These are phyloP conservation scores for Diceros bicornis DNA, from an alignment of 2,797 vertebrate species.

Conservation along the genomic window DNA sequence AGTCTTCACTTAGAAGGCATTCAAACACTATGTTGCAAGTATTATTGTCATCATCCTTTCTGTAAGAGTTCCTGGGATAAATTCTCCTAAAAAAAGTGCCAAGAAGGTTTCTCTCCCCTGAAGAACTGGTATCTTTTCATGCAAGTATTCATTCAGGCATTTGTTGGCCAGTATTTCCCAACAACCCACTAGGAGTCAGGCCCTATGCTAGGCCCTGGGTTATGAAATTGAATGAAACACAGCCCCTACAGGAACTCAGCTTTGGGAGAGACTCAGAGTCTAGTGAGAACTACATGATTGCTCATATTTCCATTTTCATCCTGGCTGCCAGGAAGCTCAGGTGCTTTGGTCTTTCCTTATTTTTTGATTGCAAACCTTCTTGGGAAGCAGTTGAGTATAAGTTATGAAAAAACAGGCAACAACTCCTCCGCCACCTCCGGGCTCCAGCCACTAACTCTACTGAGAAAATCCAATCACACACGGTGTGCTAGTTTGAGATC, in stretches of 20 bases:
- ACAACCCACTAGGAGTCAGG: too few species aligned
- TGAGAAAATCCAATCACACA: neutral
- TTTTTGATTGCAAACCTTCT: neutral
- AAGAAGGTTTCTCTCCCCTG: neutral
- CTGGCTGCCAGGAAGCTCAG: conserved; percentile 33
- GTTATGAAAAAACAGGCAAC: neutral
- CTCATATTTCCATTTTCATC: neutral
- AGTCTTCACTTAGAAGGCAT: neutral
- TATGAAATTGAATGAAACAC: neutral
- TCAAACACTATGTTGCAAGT: neutral
- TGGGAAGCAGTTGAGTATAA: neutral
- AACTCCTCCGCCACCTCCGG: neutral
- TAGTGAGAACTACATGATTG: neutral
- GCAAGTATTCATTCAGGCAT: neutral
- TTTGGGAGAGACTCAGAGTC: neutral
- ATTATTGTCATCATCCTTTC: neutral
- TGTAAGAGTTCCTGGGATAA: neutral
- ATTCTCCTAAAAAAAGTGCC: neutral
- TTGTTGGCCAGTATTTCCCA: neutral
- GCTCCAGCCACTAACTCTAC: neutral
- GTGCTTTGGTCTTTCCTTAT: neutral
- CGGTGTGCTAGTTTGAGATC: neutral
- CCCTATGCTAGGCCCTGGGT: neutral
- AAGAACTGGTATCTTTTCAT: neutral
- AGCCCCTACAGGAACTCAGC: neutral